Evolutionary conservation across 1,140 invertebrate genomes (phyloP).

Genomic region (Plutomurus gul): DNA sequence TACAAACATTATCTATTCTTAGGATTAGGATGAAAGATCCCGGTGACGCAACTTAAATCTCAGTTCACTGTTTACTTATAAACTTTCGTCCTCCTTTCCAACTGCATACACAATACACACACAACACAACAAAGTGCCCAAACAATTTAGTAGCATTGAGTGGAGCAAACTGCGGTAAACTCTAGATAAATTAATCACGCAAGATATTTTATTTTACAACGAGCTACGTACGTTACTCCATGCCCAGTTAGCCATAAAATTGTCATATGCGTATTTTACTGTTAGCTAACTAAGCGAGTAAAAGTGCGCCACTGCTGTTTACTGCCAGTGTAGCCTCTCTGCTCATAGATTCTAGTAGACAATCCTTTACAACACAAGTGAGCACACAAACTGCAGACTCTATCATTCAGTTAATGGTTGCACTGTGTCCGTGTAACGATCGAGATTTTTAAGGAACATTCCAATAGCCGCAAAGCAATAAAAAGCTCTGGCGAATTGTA

Average conservation of each 20-base stretch:
- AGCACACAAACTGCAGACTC: no score
- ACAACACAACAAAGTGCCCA: no score
- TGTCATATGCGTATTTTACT: no score
- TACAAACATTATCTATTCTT: background rate
- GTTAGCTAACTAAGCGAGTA: no score
- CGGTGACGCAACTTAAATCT: background rate
- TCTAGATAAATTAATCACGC: conserved; percentile 15
- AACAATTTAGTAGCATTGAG: no score
- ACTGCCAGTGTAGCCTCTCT: no score
- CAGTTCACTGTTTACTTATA: conserved; percentile 20
- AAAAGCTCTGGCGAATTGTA: background rate
- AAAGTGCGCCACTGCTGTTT: no score
- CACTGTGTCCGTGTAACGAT: background rate
- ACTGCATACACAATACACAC: background rate
- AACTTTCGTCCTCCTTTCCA: no score
- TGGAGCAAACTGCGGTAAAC: background rate
- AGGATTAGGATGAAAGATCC: background rate
- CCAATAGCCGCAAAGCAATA: background rate
- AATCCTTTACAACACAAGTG: no score
- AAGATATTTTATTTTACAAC: conserved; percentile 22
- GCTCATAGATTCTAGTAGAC: no score
- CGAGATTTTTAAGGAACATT: background rate
- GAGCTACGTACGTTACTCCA: background rate
- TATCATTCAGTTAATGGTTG: background rate
- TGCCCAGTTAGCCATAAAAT: background rate